A percentile compares a stretch with the other conserved stretches of the same genome.
Conservation (phyloP, 2,113 vertebrate species). For the Raja brachyura region DNA sequence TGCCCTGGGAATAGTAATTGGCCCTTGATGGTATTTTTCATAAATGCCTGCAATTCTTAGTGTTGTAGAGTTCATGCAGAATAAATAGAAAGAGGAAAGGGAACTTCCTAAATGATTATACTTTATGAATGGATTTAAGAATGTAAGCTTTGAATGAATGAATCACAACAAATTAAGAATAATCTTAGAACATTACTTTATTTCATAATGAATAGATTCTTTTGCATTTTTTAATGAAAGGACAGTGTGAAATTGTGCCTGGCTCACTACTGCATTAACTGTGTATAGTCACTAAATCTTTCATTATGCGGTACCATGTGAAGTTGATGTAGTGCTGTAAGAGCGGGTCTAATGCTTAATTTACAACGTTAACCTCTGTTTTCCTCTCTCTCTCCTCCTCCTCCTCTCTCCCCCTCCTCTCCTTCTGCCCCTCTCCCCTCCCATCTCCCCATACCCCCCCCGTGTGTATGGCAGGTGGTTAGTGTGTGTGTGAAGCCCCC, state of each 20-base stretch:
- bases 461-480: too few relatives aligned
- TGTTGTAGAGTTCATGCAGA: not conserved
- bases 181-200: too few relatives aligned
- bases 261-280: not conserved
- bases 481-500: too few relatives aligned
- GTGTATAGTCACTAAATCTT: not conserved
- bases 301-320: not conserved
- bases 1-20: not conserved
- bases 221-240: not conserved
- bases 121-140: conserved; percentile 34
- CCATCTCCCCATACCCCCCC: too few relatives aligned
- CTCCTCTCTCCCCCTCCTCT: too few relatives aligned
- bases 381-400: too few relatives aligned
- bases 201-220: too few relatives aligned
- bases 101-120: not conserved
- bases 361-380: not conserved
- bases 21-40: not conserved
- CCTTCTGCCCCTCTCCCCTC: too few relatives aligned
- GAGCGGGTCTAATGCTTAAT: not conserved
- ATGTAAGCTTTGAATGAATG: conserved; percentile 10
- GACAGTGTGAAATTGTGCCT: not conserved
- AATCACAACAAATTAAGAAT: too few relatives aligned
- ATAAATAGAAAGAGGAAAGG: not conserved
- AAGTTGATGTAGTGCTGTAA: not conserved
- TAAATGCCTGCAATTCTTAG: not conserved